Conservation (phyloP, 2,888 invertebrate species). For the Drosophila antonietae region DNA sequence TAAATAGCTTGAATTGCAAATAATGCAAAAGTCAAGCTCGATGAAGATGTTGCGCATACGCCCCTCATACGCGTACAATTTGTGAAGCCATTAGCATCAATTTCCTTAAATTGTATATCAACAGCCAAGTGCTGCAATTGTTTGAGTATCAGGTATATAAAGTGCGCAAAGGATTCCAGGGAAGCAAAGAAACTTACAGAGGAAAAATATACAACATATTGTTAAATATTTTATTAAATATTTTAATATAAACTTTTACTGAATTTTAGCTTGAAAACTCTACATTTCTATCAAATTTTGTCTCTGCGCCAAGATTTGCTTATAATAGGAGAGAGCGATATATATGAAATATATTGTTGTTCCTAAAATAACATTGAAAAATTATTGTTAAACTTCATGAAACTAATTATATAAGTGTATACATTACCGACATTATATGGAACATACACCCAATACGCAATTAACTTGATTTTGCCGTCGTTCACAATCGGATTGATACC, state of each 20-base stretch:
- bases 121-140: constrained; percentile 49
- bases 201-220: not conserved
- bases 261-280: not conserved
- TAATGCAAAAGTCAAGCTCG: constrained; percentile 71
- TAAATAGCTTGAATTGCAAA: constrained; percentile 77
- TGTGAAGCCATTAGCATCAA: constrained; percentile 46
- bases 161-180: constrained; percentile 45
- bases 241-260: not conserved
- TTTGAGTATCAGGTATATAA: constrained; percentile 25
- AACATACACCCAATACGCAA: not conserved
- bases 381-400: not conserved
- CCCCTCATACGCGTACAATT: constrained; percentile 29
- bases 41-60: constrained; percentile 38
- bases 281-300: not conserved
- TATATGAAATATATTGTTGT: not conserved
- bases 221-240: not conserved
- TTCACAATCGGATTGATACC: not conserved
- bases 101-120: constrained; percentile 59
- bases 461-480: not conserved
- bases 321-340: not conserved
- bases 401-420: not conserved
- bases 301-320: not conserved
- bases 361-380: not conserved
- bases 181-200: constrained; percentile 13
- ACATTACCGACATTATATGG: not conserved